Evolutionary conservation across 2,113 vertebrate genomes (phyloP), one percentile per base, ranked within the genome.

Genomic region (Salvelinus fontinalis): DNA sequence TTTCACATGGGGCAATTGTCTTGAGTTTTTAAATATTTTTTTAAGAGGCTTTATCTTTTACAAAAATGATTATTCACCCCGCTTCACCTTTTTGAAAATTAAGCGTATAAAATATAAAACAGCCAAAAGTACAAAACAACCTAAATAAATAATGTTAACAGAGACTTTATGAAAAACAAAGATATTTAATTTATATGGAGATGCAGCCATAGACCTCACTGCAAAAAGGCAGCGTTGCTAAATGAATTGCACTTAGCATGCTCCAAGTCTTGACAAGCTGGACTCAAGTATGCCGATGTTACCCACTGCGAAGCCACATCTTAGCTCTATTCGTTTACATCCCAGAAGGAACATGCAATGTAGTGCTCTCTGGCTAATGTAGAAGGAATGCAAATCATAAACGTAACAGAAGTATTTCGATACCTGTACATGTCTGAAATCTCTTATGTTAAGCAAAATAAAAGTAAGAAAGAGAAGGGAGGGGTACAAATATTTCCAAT

Each of bases 101-200:
- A n/a, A 31, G 13, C 44, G 22, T 13, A 59, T 59, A 48, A 44
- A 16, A 66, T 75, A 64, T 71, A 27, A 0, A 71, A 66, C 7
- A 18, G 65, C 14, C 12, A 22, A 22, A 22, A 74, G 12, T 54
- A 34, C 18, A 75, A 24, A 20, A 67, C 18, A 44, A 4, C 18
- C n/a, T 70, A 4, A 75, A 75, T 75, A 64, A 75, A 48, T 54
- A 49, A 79, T 65, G 67, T 71, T 24, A 66, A 26, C 29, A 39
- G 14, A 54, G 16, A 54, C 51, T 18, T 14, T 18, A 4, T 16
- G 12, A 54, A 54, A 54, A 54, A 54, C 14, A 29, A 74, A 70
- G 13, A 51, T 71, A 51, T 64, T 18, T 72, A 11, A 11, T 44
- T 16, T 3, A 54, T 14, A 62, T 74, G 59, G 3, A 8, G 60